phyloP scores from a whole-genome alignment of 1,140 invertebrate genomes.

The Rhopalosiphum padi region DNA sequence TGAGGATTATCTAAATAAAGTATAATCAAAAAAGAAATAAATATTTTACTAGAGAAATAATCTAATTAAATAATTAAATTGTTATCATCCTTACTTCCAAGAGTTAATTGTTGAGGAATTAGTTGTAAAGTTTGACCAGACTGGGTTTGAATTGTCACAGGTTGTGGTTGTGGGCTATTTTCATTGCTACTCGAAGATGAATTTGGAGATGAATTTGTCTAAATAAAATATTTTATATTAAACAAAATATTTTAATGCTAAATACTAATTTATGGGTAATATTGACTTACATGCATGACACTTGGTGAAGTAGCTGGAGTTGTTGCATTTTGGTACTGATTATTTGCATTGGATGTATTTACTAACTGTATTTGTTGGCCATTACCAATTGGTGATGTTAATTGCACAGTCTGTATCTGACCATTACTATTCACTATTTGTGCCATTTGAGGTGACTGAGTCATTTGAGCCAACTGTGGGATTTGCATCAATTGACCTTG shows the following conservation, averaged over 20 bases:
- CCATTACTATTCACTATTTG: slow-evolving; percentile 86
- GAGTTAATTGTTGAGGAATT: slow-evolving; percentile 60
- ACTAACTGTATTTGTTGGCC: slow-evolving; percentile 56
- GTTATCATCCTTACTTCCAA: slow-evolving; percentile 58
- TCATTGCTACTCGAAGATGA: slow-evolving; percentile 60
- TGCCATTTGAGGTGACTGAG: slow-evolving; percentile 74
- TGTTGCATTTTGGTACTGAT: slow-evolving; percentile 48
- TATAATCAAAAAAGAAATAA: slow-evolving; percentile 18
- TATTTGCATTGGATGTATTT: slow-evolving; percentile 14
- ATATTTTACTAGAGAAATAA: not conserved
- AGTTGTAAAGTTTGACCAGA: slow-evolving; percentile 60
- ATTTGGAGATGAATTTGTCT: slow-evolving; percentile 49
- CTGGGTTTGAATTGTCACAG: slow-evolving; percentile 62
- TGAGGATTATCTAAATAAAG: slow-evolving; percentile 65
- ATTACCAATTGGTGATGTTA: slow-evolving; percentile 64
- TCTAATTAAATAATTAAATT: not conserved
- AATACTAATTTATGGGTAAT: not conserved
- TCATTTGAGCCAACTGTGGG: slow-evolving; percentile 67
- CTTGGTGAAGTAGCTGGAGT: slow-evolving; percentile 56
- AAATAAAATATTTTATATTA: slow-evolving; percentile 57
- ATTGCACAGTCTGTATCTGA: slow-evolving; percentile 85
- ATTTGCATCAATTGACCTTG: slow-evolving; percentile 75
- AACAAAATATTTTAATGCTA: not conserved
- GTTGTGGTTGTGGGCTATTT: slow-evolving; percentile 62
- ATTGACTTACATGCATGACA: slow-evolving; percentile 38